Evolutionary conservation across 1,140 invertebrate species (phyloP).

Genomic region (Drosophila erecta): DNA sequence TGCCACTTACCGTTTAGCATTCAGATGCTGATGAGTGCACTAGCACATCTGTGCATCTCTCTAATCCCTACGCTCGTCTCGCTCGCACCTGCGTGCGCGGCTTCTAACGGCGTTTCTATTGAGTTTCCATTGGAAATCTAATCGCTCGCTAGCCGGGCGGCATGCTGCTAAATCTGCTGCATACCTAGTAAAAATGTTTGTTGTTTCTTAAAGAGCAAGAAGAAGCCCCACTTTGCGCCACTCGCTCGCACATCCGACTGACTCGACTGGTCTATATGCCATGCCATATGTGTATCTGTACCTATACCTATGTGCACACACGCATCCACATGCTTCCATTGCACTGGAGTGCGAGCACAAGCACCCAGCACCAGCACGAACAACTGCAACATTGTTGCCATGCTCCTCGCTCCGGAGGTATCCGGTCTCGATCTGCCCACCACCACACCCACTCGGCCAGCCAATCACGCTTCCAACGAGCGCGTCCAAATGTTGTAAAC

Average conservation of each 20-base stretch:
- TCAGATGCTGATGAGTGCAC: constrained; percentile 15
- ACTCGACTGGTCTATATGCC: background rate
- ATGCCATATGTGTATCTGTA: background rate
- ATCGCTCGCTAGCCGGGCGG: constrained; percentile 51
- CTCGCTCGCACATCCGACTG: constrained; percentile 15
- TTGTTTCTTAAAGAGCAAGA: constrained; percentile 84
- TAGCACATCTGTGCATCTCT: constrained; percentile 36
- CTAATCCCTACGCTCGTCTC: constrained; percentile 59
- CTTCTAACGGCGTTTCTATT: constrained; percentile 82
- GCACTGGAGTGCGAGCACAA: background rate
- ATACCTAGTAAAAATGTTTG: constrained; percentile 83
- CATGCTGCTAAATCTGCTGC: constrained; percentile 77
- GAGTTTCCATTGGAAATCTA: constrained; percentile 82
- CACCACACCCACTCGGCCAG: constrained; percentile 41
- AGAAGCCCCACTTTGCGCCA: constrained; percentile 61
- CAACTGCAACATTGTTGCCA: constrained; percentile 67
- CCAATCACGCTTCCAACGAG: constrained; percentile 73
- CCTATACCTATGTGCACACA: background rate
- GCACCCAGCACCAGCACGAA: constrained; percentile 7
- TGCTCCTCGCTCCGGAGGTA: constrained; percentile 34
- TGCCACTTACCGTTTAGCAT: background rate
- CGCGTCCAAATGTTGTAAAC: constrained; percentile 75
- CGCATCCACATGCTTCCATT: background rate
- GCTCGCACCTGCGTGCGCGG: constrained; percentile 59
- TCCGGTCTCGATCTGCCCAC: constrained; percentile 20